Evolutionary conservation across 1,140 invertebrate genomes (phyloP).

Genomic region (Tetragnatha versicolor): DNA sequence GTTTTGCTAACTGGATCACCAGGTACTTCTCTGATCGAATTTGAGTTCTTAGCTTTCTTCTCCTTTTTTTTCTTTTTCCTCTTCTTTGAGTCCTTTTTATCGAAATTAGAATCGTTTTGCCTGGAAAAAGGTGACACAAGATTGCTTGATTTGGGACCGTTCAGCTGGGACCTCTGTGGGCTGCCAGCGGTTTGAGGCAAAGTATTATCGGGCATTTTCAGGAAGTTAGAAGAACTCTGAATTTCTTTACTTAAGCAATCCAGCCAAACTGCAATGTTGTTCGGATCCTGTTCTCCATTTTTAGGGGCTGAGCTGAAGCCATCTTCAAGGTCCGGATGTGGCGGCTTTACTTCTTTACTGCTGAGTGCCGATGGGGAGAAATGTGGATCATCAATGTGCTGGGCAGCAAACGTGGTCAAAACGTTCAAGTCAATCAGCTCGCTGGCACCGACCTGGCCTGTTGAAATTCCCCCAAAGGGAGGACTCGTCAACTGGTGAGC

Average conservation of each 20-base stretch:
- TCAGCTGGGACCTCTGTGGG: not conserved
- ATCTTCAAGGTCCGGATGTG: conserved; percentile 38
- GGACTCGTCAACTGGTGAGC: not conserved
- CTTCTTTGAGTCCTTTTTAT: not conserved
- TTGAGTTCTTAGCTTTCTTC: not conserved
- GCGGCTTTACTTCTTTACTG: conserved; percentile 14
- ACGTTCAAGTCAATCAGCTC: conserved; percentile 29
- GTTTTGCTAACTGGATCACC: too few species aligned
- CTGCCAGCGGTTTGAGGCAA: not conserved
- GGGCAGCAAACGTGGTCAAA: conserved; percentile 20
- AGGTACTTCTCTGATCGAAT: too few species aligned
- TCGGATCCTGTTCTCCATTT: not conserved
- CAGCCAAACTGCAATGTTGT: conserved; percentile 1
- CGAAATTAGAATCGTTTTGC: not conserved
- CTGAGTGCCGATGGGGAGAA: not conserved
- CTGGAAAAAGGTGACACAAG: not conserved
- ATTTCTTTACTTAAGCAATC: too few species aligned
- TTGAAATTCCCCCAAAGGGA: not conserved
- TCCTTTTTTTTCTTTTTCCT: not conserved
- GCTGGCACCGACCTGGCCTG: not conserved
- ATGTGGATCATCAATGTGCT: conserved; percentile 18
- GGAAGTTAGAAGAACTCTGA: conserved; percentile 32
- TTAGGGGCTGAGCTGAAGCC: not conserved
- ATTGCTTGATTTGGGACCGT: not conserved
- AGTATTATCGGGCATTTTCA: conserved; percentile 28